phyloP scores from a whole-genome alignment of 2,797 vertebrate genomes.

The Chelidonichthys spinosus region DNA sequence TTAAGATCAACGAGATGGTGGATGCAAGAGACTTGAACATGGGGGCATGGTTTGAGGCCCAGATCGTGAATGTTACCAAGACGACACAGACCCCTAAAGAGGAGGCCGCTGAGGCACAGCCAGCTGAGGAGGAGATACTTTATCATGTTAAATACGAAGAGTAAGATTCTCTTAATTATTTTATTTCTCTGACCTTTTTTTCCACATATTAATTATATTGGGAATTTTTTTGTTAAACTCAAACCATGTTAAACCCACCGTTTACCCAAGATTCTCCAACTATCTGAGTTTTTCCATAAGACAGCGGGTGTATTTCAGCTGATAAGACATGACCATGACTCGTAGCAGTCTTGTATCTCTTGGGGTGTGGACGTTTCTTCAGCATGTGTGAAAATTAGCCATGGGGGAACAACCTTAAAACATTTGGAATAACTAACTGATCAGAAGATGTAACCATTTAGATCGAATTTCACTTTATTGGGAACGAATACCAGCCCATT shows the following conservation, averaged over 20 bases:
- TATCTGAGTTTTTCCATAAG: neutral
- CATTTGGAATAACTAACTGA: no score
- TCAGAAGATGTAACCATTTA: no score
- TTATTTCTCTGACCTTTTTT: neutral
- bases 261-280: neutral
- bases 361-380: no score
- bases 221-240: neutral
- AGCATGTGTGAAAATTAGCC: no score
- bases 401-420: no score
- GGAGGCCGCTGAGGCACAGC: slow-evolving; percentile 39
- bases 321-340: no score
- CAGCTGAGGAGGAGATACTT: slow-evolving; percentile 81
- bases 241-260: neutral
- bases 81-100: slow-evolving; percentile 63
- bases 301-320: neutral
- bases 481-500: no score
- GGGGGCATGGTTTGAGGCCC: slow-evolving; percentile 98
- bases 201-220: neutral
- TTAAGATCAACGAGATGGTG: slow-evolving; percentile 91
- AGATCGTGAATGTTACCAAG: slow-evolving; percentile 89
- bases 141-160: slow-evolving; percentile 98
- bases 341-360: no score
- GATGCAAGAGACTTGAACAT: slow-evolving; percentile 94
- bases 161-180: slow-evolving; percentile 80
- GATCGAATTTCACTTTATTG: no score